These are phyloP conservation scores for Stichopus horrens DNA, from an alignment of 53 echinoderm and acorn worm genomes.

Conservation along the genomic window DNA sequence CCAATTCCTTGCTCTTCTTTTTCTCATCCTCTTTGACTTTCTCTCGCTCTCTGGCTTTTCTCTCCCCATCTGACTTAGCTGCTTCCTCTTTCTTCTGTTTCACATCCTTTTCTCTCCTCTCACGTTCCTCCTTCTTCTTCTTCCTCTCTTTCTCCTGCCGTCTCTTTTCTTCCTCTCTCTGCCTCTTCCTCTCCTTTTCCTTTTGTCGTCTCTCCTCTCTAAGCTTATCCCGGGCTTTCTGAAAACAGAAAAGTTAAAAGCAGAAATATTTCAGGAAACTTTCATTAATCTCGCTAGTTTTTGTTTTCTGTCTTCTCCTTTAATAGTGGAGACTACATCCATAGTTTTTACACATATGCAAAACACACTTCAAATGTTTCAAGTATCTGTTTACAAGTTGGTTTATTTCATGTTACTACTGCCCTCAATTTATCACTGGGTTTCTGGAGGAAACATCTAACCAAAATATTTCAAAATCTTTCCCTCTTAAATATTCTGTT, in stretches of 20 bases:
- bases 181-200: conserved; percentile 42
- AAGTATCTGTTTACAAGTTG: too few relatives aligned
- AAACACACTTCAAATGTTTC: too few relatives aligned
- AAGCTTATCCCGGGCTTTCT: conserved; percentile 41
- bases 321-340: too few relatives aligned
- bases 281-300: too few relatives aligned
- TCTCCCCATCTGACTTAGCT: conserved; percentile 14
- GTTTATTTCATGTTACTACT: too few relatives aligned
- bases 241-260: background rate
- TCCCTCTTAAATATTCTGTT: too few relatives aligned
- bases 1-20: conserved; percentile 2
- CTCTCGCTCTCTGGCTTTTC: conserved; percentile 33
- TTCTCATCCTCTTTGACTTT: conserved; percentile 32
- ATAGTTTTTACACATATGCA: too few relatives aligned
- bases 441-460: too few relatives aligned
- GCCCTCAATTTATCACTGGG: too few relatives aligned
- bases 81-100: conserved; percentile 28
- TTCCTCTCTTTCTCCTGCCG: conserved; percentile 41
- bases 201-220: conserved; percentile 47
- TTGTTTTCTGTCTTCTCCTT: too few relatives aligned
- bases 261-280: too few relatives aligned
- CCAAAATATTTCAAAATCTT: too few relatives aligned
- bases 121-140: conserved; percentile 40
- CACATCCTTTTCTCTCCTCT: conserved; percentile 19
- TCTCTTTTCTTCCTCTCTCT: conserved; percentile 36